Percentiles rank a stretch among this genome's conserved stretches.
phyloP scores from a whole-genome alignment of 2,113 vertebrate genomes.

The Stigmatopora nigra region DNA sequence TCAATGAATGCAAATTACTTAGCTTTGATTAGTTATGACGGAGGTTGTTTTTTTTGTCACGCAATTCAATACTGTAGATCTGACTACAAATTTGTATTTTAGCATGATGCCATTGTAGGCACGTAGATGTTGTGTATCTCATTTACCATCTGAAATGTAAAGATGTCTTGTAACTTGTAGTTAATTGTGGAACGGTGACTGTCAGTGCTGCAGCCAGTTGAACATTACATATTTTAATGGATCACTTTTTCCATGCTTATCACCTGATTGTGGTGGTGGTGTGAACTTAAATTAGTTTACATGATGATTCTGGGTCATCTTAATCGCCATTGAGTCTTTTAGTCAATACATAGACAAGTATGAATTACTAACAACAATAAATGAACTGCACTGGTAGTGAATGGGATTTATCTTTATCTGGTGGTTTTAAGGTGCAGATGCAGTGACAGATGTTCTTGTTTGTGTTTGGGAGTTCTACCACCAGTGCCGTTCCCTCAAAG shows the following conservation, averaged over 20 bases:
- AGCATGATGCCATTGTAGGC: not conserved
- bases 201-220: not conserved
- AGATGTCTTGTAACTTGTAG: not conserved
- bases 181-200: not conserved
- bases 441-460: conserved; percentile 10
- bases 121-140: not conserved
- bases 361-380: not conserved
- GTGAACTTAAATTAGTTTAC: too few relatives aligned
- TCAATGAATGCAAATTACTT: not conserved
- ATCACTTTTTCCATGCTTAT: too few relatives aligned
- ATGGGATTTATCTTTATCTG: not conserved
- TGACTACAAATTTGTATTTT: not conserved
- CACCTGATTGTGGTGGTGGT: too few relatives aligned
- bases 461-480: conserved; percentile 8
- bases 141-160: not conserved
- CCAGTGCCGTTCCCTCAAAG: conserved; percentile 13
- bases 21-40: not conserved
- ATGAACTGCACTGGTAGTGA: not conserved
- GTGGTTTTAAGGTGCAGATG: conserved; percentile 7
- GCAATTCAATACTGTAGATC: not conserved
- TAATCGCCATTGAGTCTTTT: too few relatives aligned
- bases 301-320: too few relatives aligned
- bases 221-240: not conserved
- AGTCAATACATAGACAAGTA: too few relatives aligned
- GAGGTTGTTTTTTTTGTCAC: not conserved